Conservation (phyloP, 2,797 vertebrate species). For the Tauraco hartlaubi region DNA sequence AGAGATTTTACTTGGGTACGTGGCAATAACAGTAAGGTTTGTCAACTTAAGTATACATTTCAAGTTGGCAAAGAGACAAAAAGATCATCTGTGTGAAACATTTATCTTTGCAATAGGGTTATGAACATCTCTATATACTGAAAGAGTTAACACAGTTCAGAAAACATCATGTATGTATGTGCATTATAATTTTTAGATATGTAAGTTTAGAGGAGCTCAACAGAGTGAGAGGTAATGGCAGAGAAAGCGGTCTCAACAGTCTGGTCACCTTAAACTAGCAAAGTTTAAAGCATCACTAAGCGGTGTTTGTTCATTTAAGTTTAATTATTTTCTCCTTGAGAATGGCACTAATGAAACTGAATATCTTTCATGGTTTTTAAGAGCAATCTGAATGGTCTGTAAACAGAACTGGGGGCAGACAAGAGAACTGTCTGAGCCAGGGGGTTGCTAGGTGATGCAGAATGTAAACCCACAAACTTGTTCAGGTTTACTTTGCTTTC, state of each 20-base stretch:
- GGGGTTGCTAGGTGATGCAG: constrained; percentile 86
- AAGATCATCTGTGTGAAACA: background rate
- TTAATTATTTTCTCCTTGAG: constrained; percentile 88
- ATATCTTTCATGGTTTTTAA: constrained; percentile 84
- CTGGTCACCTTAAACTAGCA: constrained; percentile 73
- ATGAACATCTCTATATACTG: background rate
- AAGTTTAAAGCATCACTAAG: constrained; percentile 76
- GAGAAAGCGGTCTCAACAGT: constrained; percentile 15
- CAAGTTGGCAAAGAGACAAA: constrained; percentile 14
- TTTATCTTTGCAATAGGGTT: background rate
- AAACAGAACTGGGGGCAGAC: constrained; percentile 84
- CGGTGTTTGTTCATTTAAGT: constrained; percentile 87
- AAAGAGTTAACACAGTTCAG: background rate
- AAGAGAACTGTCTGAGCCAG: constrained; percentile 81
- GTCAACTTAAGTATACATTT: constrained; percentile 15
- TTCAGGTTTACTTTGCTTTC: constrained; percentile 86
- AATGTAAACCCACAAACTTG: constrained; percentile 85
- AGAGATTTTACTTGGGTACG: background rate
- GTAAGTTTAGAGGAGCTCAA: background rate
- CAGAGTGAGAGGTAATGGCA: background rate
- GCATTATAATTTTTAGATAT: background rate
- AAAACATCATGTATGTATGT: background rate
- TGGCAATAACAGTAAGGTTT: background rate
- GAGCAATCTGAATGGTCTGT: constrained; percentile 83
- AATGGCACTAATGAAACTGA: constrained; percentile 86